These are phyloP conservation scores for Auanema sp. DNA, from an alignment of 2,888 invertebrate genomes.

Conservation along the genomic window DNA sequence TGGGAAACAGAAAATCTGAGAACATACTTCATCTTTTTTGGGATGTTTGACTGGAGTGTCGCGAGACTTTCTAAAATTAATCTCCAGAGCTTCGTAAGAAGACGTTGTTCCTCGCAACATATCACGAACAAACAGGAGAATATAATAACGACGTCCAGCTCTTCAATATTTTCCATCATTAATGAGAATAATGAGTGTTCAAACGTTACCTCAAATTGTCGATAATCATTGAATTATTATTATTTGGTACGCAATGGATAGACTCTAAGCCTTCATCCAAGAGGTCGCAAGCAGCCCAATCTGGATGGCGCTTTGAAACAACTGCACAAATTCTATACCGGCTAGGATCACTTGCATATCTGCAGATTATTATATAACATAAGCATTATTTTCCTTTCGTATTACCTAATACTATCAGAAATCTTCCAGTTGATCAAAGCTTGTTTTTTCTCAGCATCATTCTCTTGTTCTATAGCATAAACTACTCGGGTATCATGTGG, in stretches of 20 bases:
- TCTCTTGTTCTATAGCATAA: constrained; percentile 21
- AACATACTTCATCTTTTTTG: constrained; percentile 17
- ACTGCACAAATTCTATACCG: constrained; percentile 49
- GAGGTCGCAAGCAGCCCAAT: constrained; percentile 49
- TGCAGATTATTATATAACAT: background rate
- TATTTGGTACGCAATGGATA: constrained; percentile 49
- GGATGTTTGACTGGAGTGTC: constrained; percentile 21
- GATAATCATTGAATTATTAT: constrained; percentile 36
- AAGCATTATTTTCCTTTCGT: background rate
- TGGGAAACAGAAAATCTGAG: constrained; percentile 1
- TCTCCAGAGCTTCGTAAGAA: constrained; percentile 31
- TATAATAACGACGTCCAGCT: constrained; percentile 35
- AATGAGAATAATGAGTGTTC: background rate
- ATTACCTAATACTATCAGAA: constrained; percentile 25
- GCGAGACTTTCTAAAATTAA: constrained; percentile 23
- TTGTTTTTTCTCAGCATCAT: constrained; percentile 16
- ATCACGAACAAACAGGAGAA: constrained; percentile 49
- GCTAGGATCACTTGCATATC: constrained; percentile 16
- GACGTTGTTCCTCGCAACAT: constrained; percentile 39
- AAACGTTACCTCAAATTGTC: constrained; percentile 32
- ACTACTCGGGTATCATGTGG: constrained; percentile 47
- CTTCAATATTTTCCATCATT: constrained; percentile 13
- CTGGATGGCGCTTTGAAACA: constrained; percentile 31
- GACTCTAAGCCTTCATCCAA: constrained; percentile 48
- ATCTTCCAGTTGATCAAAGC: constrained; percentile 40